Evolutionary conservation across 2,888 invertebrate species (phyloP), one percentile per base, ranked within the genome.

Genomic region (Nemotelus nigrinus): DNA sequence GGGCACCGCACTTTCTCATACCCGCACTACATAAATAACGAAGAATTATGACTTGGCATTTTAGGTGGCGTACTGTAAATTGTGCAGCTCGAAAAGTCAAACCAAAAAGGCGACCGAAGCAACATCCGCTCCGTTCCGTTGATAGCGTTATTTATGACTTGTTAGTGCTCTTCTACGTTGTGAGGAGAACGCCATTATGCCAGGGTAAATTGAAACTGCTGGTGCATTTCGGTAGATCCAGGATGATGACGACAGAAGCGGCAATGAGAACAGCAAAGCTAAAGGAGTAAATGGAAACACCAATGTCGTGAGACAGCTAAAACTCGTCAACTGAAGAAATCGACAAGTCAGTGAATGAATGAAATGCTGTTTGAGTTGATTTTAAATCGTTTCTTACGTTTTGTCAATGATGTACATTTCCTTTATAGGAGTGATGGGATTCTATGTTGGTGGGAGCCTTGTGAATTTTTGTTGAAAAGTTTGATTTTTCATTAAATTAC

Each of bases 31-130:
- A 76, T 76, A 76, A 76, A 76, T 76, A 76, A 76, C 76, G 76
- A 76, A 76, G 76, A 76, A 65, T 76, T 76, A 76, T 76, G 76
- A 76, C 76, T 63, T 76, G 76, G 76, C 65, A 65, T 76, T 76
- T 76, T 76, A 76, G 76, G 65, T 65, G 76, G 76, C 55, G 65
- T 64, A 76, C 76, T 76, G 76, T 65, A 76, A 76, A 76, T 76
- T 76, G 64, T 76, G 76, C 64, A 76, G 65, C 76, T 65, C 65
- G 76, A 76, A 60, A 63, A 74, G 74, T 74, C 63, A 74, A 74
- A 74, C 74, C 63, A 74, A 74, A 74, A 74, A 63, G 74, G 43
- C 74, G 48, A 74, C 74, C 74, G 63, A 74, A 74, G 63, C 47
- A 74, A 63, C 60, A 74, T 74, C 60, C 60, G 74, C 74, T 74